A percentile compares a stretch with the other conserved stretches of the same genome.
phyloP scores from a whole-genome alignment of 2,113 vertebrate genomes.

The Hydrolagus affinis region DNA sequence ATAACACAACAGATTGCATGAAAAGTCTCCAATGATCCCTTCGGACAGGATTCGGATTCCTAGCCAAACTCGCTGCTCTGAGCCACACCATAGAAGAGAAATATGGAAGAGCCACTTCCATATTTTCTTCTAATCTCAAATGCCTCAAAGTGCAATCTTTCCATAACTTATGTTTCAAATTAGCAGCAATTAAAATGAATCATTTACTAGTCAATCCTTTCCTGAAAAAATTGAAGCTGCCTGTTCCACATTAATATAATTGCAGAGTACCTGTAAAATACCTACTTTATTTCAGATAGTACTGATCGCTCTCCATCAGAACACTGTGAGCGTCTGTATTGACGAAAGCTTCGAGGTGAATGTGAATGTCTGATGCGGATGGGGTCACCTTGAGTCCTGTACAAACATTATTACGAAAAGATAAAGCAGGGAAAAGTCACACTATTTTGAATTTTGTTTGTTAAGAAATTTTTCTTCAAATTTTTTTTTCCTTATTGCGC shows the following conservation, averaged over 20 bases:
- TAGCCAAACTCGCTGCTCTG: neutral
- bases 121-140: neutral
- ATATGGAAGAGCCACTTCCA: too few species aligned
- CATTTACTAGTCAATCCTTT: neutral
- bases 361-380: slow-evolving; percentile 75
- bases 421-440: neutral
- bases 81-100: too few species aligned
- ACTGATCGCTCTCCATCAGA: slow-evolving; percentile 79
- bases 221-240: neutral
- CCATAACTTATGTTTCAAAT: neutral
- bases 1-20: neutral
- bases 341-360: slow-evolving; percentile 72
- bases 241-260: neutral
- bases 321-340: slow-evolving; percentile 72
- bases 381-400: slow-evolving; percentile 76
- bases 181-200: neutral
- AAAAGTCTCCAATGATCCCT: neutral
- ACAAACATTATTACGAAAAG: slow-evolving; percentile 31
- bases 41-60: neutral
- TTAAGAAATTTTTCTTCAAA: neutral
- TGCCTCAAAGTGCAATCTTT: neutral
- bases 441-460: neutral
- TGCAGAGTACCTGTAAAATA: slow-evolving; percentile 30
- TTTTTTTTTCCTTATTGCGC: neutral
- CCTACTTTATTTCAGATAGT: slow-evolving; percentile 79